Evolutionary conservation across 2,888 invertebrate genomes (phyloP).

Genomic region (Elysia crispata): DNA sequence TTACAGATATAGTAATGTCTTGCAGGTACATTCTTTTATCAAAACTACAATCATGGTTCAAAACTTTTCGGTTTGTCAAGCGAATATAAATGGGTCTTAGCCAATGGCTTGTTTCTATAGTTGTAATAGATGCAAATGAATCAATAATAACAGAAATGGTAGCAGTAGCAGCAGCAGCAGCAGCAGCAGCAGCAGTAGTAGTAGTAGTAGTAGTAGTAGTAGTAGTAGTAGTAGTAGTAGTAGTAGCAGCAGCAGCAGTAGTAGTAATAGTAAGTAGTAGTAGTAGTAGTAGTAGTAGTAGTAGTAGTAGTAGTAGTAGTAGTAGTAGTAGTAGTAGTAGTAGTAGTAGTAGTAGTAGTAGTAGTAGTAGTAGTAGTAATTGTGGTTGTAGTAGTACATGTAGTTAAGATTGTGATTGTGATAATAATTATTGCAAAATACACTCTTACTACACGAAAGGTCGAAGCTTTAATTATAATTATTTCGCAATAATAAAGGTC

Average conservation of each 20-base stretch:
- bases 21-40: no score
- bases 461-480: no score
- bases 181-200: conserved; percentile 18
- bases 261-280: no score
- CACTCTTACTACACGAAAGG: no score
- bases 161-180: conserved; percentile 14
- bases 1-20: no score
- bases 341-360: background rate
- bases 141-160: background rate
- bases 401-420: background rate
- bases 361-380: background rate
- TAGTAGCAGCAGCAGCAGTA: background rate
- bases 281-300: background rate
- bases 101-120: no score
- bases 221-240: background rate
- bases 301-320: background rate
- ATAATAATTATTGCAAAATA: background rate
- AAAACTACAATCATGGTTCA: no score
- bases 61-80: no score
- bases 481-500: no score
- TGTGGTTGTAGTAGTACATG: background rate
- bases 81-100: no score
- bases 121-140: no score
- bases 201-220: background rate
- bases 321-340: background rate